Percentiles rank a stretch among this genome's conserved stretches.
These are phyloP conservation scores for Cheirogaleus major DNA, from an alignment of 2,797 vertebrate genomes.

Conservation along the genomic window DNA sequence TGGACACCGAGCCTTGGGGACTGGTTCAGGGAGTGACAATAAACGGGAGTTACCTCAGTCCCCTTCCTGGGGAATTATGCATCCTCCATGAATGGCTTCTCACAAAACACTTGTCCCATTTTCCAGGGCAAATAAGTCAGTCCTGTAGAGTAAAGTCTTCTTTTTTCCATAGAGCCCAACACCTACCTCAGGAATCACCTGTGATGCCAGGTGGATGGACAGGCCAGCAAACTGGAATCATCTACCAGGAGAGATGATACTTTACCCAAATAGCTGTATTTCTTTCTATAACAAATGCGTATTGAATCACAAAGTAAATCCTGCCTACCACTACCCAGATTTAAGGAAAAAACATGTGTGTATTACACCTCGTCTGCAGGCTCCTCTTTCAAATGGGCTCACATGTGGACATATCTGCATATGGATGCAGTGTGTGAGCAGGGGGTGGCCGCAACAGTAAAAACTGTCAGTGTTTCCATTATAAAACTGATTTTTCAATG, in stretches of 20 bases:
- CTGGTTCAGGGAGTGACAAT: conserved; percentile 68
- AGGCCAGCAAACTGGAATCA: conserved; percentile 48
- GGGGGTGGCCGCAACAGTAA: conserved; percentile 46
- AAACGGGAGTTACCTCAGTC: conserved; percentile 75
- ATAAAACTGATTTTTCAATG: conserved; percentile 69
- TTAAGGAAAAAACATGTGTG: conserved; percentile 54
- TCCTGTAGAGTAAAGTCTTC: conserved; percentile 46
- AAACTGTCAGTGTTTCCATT: conserved; percentile 71
- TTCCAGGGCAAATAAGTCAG: conserved; percentile 61
- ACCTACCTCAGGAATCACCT: conserved; percentile 70
- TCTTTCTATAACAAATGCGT: conserved; percentile 26
- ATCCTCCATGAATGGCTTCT: conserved; percentile 53
- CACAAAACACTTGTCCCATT: conserved; percentile 67
- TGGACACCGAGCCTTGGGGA: conserved; percentile 70
- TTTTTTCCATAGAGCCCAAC: conserved; percentile 44
- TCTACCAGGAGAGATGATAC: conserved; percentile 56
- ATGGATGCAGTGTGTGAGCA: conserved; percentile 31
- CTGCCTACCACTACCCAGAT: conserved; percentile 45
- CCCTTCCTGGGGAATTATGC: conserved; percentile 65
- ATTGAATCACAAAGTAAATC: conserved; percentile 63
- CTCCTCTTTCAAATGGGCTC: conserved; percentile 37
- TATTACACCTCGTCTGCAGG: conserved; percentile 51
- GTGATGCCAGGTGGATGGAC: conserved; percentile 43
- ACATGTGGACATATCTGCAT: conserved; percentile 61
- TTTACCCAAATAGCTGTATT: conserved; percentile 55